Base-by-base conservation (phyloP, 92 coral and sea anemone species). In the Phymanthus crucifer region DNA sequence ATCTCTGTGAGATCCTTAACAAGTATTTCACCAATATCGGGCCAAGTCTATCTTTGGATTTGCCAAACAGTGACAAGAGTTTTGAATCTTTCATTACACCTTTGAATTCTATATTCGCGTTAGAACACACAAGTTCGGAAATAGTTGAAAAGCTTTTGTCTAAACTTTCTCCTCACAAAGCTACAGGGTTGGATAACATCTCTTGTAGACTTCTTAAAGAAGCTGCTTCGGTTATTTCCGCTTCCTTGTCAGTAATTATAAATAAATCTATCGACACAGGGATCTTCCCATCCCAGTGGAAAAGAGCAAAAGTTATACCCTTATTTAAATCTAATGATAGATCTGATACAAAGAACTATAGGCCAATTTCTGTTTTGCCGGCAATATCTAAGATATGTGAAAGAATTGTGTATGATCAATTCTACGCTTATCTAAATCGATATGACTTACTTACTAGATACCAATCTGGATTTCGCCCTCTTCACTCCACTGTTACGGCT, bases 101-200 rank as follows among this genome's bases (percentile, higher is more conserved):
- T 14, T 5, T 24, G 66, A 57, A 18, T 6, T 21, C 66, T 57
- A 2, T 57, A 21, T 57, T 57, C 31, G 6, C 3, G 31, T 68
- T 69, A 79, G 45, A 66, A 66, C 82, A 38, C 66, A 66, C 82
- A 38, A 52, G 76, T 14, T 56, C 56, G 74, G 43, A 43, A 38
- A 57, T 34, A 54, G 87, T 74, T 33, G n/a, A 73, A 66, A 61
- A 83, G 81, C 75, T 75, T 32, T 50, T 64, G 66, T 50, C 27
- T 19, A 78, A 78, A 66, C 69, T 78, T 17, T 75, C 87, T 83
- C 35, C 84, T 48, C 54, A 72, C 75, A 85, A 85, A 75, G 81
- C 84, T 71, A 85, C 88, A 35, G 88, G 84, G 40, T 80, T 84
- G 29, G 84, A 85, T 85, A 85, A 78, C 71, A 84, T 84, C 58